phyloP scores from a whole-genome alignment of 92 coral and sea anemone species.

The Umimayanthus chanpuru region DNA sequence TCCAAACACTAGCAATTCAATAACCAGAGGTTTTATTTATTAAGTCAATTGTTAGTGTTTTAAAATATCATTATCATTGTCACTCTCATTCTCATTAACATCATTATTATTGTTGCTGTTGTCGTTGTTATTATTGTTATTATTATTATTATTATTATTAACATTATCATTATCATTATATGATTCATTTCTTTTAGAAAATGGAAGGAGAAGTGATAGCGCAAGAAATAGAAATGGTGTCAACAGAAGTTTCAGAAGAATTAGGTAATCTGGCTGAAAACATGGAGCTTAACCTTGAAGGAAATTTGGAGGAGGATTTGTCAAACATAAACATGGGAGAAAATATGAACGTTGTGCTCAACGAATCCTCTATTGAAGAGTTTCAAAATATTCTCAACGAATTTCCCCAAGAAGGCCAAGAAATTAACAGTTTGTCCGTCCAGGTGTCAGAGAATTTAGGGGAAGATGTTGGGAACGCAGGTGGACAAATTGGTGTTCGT shows the following conservation, averaged over 20 bases:
- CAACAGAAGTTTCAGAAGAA: background rate
- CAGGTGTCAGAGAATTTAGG: background rate
- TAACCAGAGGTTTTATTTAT: too few species aligned
- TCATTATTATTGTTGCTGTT: too few species aligned
- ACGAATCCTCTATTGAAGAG: background rate
- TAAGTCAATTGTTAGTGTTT: too few species aligned
- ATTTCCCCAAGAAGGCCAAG: background rate
- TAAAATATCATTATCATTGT: too few species aligned
- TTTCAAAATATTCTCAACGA: background rate
- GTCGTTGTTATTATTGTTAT: too few species aligned
- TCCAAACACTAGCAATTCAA: too few species aligned
- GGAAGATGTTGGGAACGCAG: background rate
- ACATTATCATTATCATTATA: too few species aligned
- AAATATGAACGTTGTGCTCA: background rate
- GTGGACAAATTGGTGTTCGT: background rate
- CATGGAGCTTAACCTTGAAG: background rate
- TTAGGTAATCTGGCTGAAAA: background rate
- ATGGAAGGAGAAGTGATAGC: background rate
- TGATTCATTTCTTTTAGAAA: background rate
- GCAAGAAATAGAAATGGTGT: background rate
- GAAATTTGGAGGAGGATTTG: background rate
- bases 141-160: too few species aligned
- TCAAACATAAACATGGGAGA: background rate
- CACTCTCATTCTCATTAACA: too few species aligned
- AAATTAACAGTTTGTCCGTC: background rate